Percentiles rank a stretch among this genome's conserved stretches.
Evolutionary conservation across 2,797 vertebrate species (phyloP).

Genomic region (Sardinella longiceps): DNA sequence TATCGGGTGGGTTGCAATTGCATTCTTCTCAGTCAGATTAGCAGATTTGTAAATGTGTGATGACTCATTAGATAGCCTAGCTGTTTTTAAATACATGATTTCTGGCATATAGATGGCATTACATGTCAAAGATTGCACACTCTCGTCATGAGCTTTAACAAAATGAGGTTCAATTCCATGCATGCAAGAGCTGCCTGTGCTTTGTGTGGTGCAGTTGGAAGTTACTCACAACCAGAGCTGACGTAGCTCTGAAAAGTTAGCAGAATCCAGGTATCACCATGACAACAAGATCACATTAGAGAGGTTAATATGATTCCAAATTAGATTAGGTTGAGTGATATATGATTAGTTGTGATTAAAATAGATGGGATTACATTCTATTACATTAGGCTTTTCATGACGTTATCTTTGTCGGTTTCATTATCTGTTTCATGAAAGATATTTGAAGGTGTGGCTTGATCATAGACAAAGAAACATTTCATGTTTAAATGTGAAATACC

Average conservation of each 20-base stretch:
- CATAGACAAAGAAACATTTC: not conserved
- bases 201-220: not conserved
- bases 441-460: not conserved
- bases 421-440: constrained; percentile 50
- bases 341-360: constrained; percentile 59
- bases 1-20: too few relatives aligned
- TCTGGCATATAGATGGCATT: too few relatives aligned
- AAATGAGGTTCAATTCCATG: too few relatives aligned
- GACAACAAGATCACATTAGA: constrained; percentile 55
- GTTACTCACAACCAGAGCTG: constrained; percentile 29
- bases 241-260: constrained; percentile 41
- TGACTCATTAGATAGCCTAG: too few relatives aligned
- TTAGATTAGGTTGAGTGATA: constrained; percentile 58
- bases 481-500: constrained; percentile 1
- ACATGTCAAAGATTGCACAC: too few relatives aligned
- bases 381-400: constrained; percentile 53
- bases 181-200: not conserved
- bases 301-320: constrained; percentile 57
- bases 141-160: too few relatives aligned
- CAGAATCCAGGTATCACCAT: constrained; percentile 52
- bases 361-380: constrained; percentile 56
- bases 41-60: too few relatives aligned
- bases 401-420: constrained; percentile 51
- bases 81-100: too few relatives aligned
- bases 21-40: too few relatives aligned